Evolutionary conservation across 1,140 invertebrate genomes (phyloP), one percentile per base, ranked within the genome.

Genomic region (Psilanteris sp.): DNA sequence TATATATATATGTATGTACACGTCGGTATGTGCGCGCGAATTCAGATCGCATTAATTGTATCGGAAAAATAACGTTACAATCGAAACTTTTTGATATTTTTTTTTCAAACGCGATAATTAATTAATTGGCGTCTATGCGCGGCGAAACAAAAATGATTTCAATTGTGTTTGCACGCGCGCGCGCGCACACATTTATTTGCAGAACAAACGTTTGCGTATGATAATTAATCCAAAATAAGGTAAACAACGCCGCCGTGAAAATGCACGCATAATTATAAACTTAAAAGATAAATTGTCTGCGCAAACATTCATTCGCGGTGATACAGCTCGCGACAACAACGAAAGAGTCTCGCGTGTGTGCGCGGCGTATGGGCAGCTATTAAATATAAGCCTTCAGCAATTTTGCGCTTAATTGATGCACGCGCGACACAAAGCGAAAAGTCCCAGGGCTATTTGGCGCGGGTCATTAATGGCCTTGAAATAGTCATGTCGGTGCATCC

Each of bases 251-350:
- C 10, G 31, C 59, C 22, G 43, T 74, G 77, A 82, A 83, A 85
- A 83, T 78, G 76, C 77, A 77, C 80, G 72, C 71, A 70, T 83
- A 79, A 85, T 85, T 83, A 83, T 79, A 75, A 83, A 80, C 81
- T 85, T 85, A 84, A 86, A 83, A 79, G 83, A 81, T 83, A 81
- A 85, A 83, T 83, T 81, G 79, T 62, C 62, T 79, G 78, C 22
- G 48, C 61, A 81, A 77, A 83, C 74, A 72, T 68, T 68, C 54
- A 67, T 57, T 29, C 32, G 18, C 43, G 2, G 64, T 46, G 46
- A 66, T 74, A 66, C 27, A 26, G 18, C 39, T 2, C n/a, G 11
- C 24, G 62, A 64, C 46, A 68, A 64, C 57, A 62, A 61, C 18
- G 48, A 46, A 64, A 41, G 31, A 20, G 22, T 27, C 36, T 36